Evolutionary conservation across 2,888 invertebrate genomes (phyloP).

Genomic region (Mamestra brassicae): DNA sequence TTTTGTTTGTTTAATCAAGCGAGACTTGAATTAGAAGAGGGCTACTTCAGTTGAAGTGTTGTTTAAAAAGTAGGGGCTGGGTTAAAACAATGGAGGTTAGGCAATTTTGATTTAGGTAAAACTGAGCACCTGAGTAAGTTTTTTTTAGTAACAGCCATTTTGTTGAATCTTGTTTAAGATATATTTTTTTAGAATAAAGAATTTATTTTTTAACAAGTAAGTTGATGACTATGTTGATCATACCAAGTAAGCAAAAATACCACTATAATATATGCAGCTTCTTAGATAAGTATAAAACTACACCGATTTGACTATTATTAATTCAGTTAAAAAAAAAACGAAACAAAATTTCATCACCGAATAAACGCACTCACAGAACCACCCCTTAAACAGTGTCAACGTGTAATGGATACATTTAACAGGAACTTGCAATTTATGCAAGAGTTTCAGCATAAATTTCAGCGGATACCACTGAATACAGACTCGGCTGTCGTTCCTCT

Average conservation of each 20-base stretch:
- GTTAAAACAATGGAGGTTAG: background rate
- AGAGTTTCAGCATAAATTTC: slow-evolving; percentile 82
- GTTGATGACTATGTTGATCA: too few species aligned
- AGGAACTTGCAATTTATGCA: slow-evolving; percentile 85
- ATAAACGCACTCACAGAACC: slow-evolving; percentile 58
- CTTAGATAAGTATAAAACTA: background rate
- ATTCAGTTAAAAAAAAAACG: background rate
- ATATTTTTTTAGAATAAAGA: too few species aligned
- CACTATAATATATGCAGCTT: background rate
- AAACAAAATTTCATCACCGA: background rate
- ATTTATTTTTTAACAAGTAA: too few species aligned
- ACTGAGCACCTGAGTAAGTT: background rate
- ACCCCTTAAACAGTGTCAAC: slow-evolving; percentile 79
- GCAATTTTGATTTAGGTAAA: background rate
- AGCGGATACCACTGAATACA: slow-evolving; percentile 73
- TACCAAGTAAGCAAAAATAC: too few species aligned
- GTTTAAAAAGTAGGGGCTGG: background rate
- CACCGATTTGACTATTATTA: background rate
- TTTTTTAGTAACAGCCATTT: background rate
- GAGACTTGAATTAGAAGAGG: background rate
- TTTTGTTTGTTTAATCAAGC: slow-evolving; percentile 12
- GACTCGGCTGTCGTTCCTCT: slow-evolving; percentile 63
- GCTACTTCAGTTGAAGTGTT: background rate
- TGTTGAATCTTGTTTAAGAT: background rate
- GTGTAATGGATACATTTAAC: slow-evolving; percentile 88